Base-by-base conservation (phyloP, 1,140 invertebrate species). In the Paracyclopina nana region DNA sequence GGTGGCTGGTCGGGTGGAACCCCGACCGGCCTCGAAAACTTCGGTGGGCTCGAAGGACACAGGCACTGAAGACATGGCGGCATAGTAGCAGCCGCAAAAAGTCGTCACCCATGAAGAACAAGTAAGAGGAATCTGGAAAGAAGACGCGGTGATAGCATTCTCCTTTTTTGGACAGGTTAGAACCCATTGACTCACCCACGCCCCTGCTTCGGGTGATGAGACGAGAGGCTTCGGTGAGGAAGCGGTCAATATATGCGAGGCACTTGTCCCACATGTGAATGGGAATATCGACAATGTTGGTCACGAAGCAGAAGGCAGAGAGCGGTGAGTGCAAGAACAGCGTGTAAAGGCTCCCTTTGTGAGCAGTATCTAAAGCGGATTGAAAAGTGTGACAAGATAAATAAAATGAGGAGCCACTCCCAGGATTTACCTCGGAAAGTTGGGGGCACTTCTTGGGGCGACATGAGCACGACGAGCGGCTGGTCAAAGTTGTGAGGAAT, bases 291-390 rank as follows among this genome's bases (percentile, higher is more conserved):
- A 76, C 74, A 41, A 94, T 76, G 62, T 87, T 87, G 62, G 84
- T 88, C 59, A 87, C 79, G 65, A 83, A 81, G 68, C 86, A 92
- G 61, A 95, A 79, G 44, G 85, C 91, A 58, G 83, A 83, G 57
- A 95, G 68, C 29, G 90, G 88, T 60, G 81, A 84, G 66, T 94
- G 86, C 50, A 96, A 74, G 69, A 94, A 96, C 58, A 95, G 68
- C 24, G 88, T 94, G 66, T 95, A 92, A 52, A 96, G 68, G 60
- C 79, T 90, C 41, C 91, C 91, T 61, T 87, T 83, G 62, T 83
- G 79, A 61, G 84, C 78, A 58, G 84, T 76, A 67, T 91, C 87
- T 79, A 73, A 46, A 58, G 68, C 63, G 59, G 57, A 52, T 53
- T 46, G 59, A 56, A 49, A 53, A 49, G 24, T 41, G 16, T 24